A percentile compares a stretch with the other conserved stretches of the same genome.
phyloP scores from a whole-genome alignment of 2,113 vertebrate species.

The Myotis lucifugus region DNA sequence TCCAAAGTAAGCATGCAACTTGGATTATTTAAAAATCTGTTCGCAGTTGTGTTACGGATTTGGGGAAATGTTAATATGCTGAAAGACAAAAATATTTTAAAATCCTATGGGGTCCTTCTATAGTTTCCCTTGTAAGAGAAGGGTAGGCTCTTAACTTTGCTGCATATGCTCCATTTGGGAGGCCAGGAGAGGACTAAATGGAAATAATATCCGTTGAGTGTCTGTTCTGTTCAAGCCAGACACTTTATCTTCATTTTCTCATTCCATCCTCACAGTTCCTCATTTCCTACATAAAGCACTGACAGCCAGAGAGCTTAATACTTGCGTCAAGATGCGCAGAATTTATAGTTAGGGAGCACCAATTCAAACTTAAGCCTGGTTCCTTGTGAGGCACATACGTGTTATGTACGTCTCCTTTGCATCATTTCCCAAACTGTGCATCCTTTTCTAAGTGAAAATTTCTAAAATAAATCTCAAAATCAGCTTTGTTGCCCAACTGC shows the following conservation, averaged over 20 bases:
- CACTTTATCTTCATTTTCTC: not conserved
- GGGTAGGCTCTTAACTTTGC: not conserved
- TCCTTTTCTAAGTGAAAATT: not conserved
- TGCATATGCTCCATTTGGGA: not conserved
- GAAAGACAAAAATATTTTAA: not conserved
- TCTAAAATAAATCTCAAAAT: not conserved
- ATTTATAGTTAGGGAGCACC: not conserved
- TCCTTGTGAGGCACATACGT: rapidly evolving
- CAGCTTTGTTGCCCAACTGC: not conserved
- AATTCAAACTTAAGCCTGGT: not conserved
- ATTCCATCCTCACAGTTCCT: not conserved
- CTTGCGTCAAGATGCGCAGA: not conserved
- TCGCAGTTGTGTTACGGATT: not conserved
- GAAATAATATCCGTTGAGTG: not conserved
- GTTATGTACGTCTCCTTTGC: not conserved
- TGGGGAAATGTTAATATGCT: conserved; percentile 17
- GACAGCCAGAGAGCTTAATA: not conserved
- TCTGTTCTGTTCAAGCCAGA: not conserved
- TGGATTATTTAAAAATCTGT: conserved; percentile 48
- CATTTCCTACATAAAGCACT: not conserved
- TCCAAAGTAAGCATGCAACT: conserved; percentile 32
- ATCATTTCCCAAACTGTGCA: not conserved
- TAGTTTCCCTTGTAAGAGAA: conserved; percentile 8
- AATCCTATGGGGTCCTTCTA: not conserved
- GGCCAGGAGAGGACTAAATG: not conserved